Base-by-base conservation (phyloP, 1,140 invertebrate genomes). In the Coenobita brevimanus region DNA sequence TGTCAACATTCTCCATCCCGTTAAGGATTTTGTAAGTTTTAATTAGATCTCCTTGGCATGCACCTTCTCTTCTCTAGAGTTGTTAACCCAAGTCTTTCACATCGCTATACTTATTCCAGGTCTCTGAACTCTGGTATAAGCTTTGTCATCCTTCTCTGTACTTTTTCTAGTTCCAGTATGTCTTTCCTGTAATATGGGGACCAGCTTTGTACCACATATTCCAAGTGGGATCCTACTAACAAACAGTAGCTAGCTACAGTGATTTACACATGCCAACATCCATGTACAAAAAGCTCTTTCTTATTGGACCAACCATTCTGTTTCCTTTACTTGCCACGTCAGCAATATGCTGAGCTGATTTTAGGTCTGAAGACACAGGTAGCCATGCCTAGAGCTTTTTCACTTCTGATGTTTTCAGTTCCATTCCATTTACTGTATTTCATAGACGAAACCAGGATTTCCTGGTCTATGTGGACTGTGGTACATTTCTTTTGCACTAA, bases 221-320 rank as follows among this genome's bases (percentile, higher is more conserved):
- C 54, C 54, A 57, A 57, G 54, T 57, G 13, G 54, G n/a, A 57
- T 57, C 54, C n/a, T 13, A n/a, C 54, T n/a, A 57, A n/a, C 10
- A n/a, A 57, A n/a, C 54, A 57, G n/a, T 57, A 57, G n/a, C n/a
- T n/a, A n/a, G n/a, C n/a, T n/a, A n/a, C 54, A 57, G 54, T 57
- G 54, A 57, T n/a, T 57, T 57, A 57, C 54, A 57, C 54, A 57
- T 57, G 13, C n/a, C 54, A 13, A 57, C 13, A 57, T 57, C 54
- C 54, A 57, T 57, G 54, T 57, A 57, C 54, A 57, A 57, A n/a
- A 57, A 57, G 54, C n/a, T 57, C n/a, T 57, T n/a, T n/a, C n/a
- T 10, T 57, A 57, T 13, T 10, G n/a, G 54, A 57, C 54, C 54
- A 57, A 57, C 54, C 54, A 57, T 57, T n/a, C 54, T 57, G 54